Percentiles rank a stretch among this genome's conserved stretches.
phyloP scores from a whole-genome alignment of 2,797 vertebrate genomes.

The Falco peregrinus region DNA sequence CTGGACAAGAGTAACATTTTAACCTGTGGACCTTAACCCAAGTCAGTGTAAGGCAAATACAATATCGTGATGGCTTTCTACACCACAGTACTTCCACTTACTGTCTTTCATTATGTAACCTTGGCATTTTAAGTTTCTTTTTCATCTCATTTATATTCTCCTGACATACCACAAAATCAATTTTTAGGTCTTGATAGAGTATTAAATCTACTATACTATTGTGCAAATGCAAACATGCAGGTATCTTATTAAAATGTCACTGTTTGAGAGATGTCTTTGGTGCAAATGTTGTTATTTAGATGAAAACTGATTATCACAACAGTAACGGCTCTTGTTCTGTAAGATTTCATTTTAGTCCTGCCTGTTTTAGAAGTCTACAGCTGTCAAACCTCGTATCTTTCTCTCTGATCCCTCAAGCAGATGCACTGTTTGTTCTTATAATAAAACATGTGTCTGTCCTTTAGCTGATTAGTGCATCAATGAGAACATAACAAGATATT shows the following conservation, averaged over 20 bases:
- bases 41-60: not conserved
- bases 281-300: conserved; percentile 41
- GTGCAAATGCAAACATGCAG: conserved; percentile 7
- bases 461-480: conserved; percentile 57
- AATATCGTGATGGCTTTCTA: not conserved
- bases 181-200: conserved; percentile 21
- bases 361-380: conserved; percentile 23
- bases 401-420: conserved; percentile 57
- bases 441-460: conserved; percentile 56
- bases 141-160: conserved; percentile 46
- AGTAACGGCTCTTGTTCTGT: not conserved
- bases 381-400: conserved; percentile 25
- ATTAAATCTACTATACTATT: not conserved
- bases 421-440: conserved; percentile 50
- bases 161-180: not conserved
- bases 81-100: not conserved
- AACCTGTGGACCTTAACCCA: conserved; percentile 6
- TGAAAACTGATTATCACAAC: conserved; percentile 49
- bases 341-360: conserved; percentile 40
- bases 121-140: conserved; percentile 49
- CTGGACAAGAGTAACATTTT: conserved; percentile 14
- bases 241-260: conserved; percentile 54
- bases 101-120: conserved; percentile 34
- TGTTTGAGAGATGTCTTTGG: not conserved
- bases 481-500: conserved; percentile 41